A percentile compares a stretch with the other conserved stretches of the same genome.
Evolutionary conservation across 2,888 invertebrate species (phyloP).

Genomic region (Stramonita haemastoma): DNA sequence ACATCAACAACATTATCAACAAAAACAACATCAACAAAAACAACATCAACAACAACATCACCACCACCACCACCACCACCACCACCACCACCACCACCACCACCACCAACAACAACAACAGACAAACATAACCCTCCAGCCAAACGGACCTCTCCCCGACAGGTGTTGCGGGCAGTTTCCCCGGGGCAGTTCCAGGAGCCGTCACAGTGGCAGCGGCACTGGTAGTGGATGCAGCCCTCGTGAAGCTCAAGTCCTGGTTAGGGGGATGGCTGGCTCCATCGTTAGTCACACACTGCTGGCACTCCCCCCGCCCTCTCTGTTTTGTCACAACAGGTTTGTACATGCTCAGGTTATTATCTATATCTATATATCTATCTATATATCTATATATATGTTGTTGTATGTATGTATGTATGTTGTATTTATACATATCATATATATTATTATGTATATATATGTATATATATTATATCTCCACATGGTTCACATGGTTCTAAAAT

Average conservation of each 20-base stretch:
- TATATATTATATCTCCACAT: no score
- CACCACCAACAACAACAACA: not conserved
- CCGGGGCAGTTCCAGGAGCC: constrained; percentile 63
- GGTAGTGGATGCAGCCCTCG: constrained; percentile 52
- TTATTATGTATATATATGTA: no score
- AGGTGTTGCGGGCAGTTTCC: constrained; percentile 50
- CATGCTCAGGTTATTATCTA: no score
- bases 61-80: not conserved
- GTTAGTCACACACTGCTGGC: constrained; percentile 45
- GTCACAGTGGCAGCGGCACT: constrained; percentile 69
- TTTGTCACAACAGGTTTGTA: no score
- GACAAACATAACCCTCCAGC: not conserved
- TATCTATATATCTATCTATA: no score
- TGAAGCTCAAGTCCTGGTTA: constrained; percentile 50
- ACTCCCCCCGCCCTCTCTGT: constrained; percentile 11
- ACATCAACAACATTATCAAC: not conserved
- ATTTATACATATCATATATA: no score
- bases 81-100: constrained; percentile 1
- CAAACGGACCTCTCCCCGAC: constrained; percentile 50
- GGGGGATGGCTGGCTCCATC: constrained; percentile 46
- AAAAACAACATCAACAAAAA: not conserved
- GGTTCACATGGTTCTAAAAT: no score
- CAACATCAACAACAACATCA: not conserved
- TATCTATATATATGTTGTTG: no score
- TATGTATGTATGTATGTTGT: no score